Base-by-base conservation (phyloP, 2,888 invertebrate species). In the Parnassius smintheus region DNA sequence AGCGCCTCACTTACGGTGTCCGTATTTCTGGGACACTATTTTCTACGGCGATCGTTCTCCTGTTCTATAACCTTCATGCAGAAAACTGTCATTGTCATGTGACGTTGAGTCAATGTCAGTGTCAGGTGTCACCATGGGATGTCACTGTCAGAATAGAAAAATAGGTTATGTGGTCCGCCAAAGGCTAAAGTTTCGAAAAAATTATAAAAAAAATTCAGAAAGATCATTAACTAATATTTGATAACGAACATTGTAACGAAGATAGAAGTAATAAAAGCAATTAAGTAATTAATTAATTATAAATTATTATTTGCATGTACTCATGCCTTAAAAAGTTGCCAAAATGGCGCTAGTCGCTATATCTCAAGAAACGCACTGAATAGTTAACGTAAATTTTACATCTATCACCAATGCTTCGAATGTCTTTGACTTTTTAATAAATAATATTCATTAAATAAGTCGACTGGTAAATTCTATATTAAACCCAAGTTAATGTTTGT, bases 401-500 rank as follows among this genome's bases (percentile, higher is more conserved):
- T 41, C 46, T 50, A 56, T 44, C 49, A 45, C 50, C 60, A 46
- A 41, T 56, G 25, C 55, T 64, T 51, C 56, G 48, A 60, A 10
- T 59, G 22, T 46, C 12, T 25, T 45, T 9, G n/a, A 60, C 52
- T 56, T 42, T 13, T 57, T 53, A 22, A 42, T 52, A 52, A 55
- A 59, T 52, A 56, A 25, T 49, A 49, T 25, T 44, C n/a, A 52
- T n/a, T 46, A 41, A 59, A 18, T 48, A 52, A 44, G 53, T 53
- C 2, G 18, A 18, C 79, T 82, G 82, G 82, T 87, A 84, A 85
- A 83, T 79, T 85, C 68, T 70, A 78, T 69, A 81, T 77, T 84
- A 77, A 80, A 78, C 72, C 80, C 78, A 83, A 84, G 83, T 83
- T 83, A 71, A 75, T 77, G 59, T 65, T 68, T 72, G 70, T 77